phyloP scores from a whole-genome alignment of 2,888 invertebrate species.

The Eristalis arbustorum region DNA sequence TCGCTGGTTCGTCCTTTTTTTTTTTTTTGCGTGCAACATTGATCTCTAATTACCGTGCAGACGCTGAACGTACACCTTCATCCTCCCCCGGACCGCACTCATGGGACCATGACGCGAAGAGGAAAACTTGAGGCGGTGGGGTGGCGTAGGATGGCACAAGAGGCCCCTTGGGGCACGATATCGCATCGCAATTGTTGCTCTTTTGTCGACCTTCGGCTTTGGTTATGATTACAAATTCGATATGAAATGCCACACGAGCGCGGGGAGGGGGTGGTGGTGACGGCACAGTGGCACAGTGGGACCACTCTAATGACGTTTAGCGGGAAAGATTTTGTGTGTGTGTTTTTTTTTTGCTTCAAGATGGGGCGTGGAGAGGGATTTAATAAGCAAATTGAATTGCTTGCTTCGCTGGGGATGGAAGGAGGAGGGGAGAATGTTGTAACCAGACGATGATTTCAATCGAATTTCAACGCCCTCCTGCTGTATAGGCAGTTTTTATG shows the following conservation, averaged over 20 bases:
- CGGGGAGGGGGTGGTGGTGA: neutral
- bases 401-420: neutral
- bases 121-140: neutral
- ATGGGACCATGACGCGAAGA: neutral
- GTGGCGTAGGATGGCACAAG: too few relatives aligned
- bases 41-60: slow-evolving; percentile 47
- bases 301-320: slow-evolving; percentile 45
- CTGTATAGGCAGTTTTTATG: too few relatives aligned
- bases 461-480: too few relatives aligned
- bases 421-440: too few relatives aligned
- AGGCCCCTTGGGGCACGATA: neutral
- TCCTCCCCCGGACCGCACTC: slow-evolving; percentile 6
- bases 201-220: neutral
- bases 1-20: neutral
- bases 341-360: too few relatives aligned
- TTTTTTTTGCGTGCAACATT: neutral
- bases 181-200: neutral
- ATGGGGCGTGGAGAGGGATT: neutral
- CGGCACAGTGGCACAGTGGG: neutral
- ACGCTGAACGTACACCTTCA: neutral
- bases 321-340: slow-evolving; percentile 35
- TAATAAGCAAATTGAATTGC: slow-evolving; percentile 18
- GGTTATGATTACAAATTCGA: neutral
- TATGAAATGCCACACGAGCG: neutral
- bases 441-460: too few relatives aligned